phyloP scores from a whole-genome alignment of 2,797 vertebrate genomes.

The Lepus townsendii region DNA sequence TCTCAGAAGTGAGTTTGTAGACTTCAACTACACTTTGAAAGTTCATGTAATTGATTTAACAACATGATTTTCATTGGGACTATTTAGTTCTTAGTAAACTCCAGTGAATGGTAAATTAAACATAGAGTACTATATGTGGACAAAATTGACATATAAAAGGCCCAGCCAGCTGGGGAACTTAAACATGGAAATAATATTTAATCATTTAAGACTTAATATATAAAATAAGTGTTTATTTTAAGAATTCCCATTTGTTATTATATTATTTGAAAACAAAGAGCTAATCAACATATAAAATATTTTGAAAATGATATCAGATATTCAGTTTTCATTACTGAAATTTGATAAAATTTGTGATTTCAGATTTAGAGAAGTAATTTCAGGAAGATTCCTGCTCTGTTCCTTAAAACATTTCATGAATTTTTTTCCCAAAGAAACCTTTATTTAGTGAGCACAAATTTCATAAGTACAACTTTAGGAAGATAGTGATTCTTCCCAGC shows the following conservation, averaged over 20 bases:
- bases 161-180: not conserved
- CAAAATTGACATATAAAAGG: constrained; percentile 26
- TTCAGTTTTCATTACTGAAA: constrained; percentile 21
- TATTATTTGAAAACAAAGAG: not conserved
- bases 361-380: constrained; percentile 20
- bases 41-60: not conserved
- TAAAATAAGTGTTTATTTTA: not conserved
- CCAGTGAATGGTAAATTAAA: constrained; percentile 11
- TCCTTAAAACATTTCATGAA: constrained; percentile 39
- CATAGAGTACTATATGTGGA: not conserved
- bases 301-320: constrained; percentile 2
- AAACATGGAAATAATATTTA: not conserved
- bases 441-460: not conserved
- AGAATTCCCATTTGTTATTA: not conserved
- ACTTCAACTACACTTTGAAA: constrained; percentile 2
- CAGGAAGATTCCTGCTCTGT: not conserved
- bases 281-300: not conserved
- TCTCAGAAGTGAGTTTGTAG: not conserved
- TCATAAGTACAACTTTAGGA: too few relatives aligned
- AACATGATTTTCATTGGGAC: not conserved
- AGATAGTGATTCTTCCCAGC: too few relatives aligned
- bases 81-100: not conserved
- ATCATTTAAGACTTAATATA: not conserved
- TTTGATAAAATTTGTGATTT: constrained; percentile 30
- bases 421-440: not conserved